These are phyloP conservation scores for Schlechtendalia chinensis DNA, from an alignment of 1,140 invertebrate species.

Conservation along the genomic window DNA sequence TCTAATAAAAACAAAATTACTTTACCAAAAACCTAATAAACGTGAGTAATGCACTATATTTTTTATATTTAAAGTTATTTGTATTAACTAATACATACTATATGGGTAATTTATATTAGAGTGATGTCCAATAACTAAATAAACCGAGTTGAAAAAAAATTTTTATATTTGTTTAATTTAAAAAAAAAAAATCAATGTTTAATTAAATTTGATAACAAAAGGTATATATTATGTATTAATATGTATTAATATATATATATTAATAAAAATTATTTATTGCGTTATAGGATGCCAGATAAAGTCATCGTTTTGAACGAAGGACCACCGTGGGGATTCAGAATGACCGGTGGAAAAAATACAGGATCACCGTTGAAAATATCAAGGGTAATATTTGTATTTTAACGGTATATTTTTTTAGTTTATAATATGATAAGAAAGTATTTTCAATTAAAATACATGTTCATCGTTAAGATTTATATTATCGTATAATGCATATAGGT, in stretches of 20 bases:
- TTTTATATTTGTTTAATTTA: no score
- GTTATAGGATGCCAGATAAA: slow-evolving; percentile 63
- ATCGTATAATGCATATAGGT: no score
- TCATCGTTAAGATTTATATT: background rate
- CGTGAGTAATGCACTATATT: background rate
- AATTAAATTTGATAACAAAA: background rate
- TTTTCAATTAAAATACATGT: background rate
- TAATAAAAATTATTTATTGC: background rate
- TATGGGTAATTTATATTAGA: no score
- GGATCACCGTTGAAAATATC: slow-evolving; percentile 74
- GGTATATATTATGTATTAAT: background rate
- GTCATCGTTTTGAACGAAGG: slow-evolving; percentile 75
- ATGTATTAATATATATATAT: background rate
- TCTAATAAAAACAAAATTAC: no score
- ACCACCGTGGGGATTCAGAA: slow-evolving; percentile 85
- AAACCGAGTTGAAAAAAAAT: no score
- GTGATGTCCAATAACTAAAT: no score
- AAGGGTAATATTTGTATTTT: slow-evolving; percentile 64
- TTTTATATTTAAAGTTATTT: background rate
- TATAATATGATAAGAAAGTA: background rate
- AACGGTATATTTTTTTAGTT: background rate
- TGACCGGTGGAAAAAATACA: slow-evolving; percentile 75
- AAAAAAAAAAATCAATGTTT: background rate
- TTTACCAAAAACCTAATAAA: no score
- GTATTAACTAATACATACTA: background rate